Percentiles rank a stretch among this genome's conserved stretches.
Conservation (phyloP, 2,113 vertebrate genomes). For the Motacilla alba region DNA sequence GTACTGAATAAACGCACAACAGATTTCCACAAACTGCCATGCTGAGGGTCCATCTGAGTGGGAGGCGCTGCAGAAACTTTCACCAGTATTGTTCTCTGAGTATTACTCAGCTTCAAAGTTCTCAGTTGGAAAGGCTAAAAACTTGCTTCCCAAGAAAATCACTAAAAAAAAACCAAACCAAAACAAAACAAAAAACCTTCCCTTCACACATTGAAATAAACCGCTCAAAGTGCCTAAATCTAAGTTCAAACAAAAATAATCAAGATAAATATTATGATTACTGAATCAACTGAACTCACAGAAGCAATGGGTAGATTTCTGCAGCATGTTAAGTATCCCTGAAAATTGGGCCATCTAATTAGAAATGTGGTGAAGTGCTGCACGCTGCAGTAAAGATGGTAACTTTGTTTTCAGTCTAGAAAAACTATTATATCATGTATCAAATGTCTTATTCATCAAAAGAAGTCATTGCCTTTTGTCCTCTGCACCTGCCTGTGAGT, state of each 20-base stretch:
- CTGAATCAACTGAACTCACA: not conserved
- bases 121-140: not conserved
- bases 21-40: not conserved
- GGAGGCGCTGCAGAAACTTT: not conserved
- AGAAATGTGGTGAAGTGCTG: accelerated
- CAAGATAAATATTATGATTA: not conserved
- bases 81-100: not conserved
- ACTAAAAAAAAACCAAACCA: not conserved
- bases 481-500: not conserved
- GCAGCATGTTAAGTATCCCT: not conserved
- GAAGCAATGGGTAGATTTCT: not conserved
- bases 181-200: not conserved
- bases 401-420: not conserved
- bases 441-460: conserved; percentile 8
- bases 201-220: not conserved
- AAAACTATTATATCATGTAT: not conserved
- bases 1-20: not conserved
- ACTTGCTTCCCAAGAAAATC: not conserved
- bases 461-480: not conserved
- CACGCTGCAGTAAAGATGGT: not conserved
- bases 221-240: not conserved
- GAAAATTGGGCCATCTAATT: not conserved
- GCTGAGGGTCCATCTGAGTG: not conserved
- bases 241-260: not conserved
- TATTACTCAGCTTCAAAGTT: not conserved